Base-by-base conservation (phyloP, 2,113 vertebrate species). In the Hirundichthys speculiger region DNA sequence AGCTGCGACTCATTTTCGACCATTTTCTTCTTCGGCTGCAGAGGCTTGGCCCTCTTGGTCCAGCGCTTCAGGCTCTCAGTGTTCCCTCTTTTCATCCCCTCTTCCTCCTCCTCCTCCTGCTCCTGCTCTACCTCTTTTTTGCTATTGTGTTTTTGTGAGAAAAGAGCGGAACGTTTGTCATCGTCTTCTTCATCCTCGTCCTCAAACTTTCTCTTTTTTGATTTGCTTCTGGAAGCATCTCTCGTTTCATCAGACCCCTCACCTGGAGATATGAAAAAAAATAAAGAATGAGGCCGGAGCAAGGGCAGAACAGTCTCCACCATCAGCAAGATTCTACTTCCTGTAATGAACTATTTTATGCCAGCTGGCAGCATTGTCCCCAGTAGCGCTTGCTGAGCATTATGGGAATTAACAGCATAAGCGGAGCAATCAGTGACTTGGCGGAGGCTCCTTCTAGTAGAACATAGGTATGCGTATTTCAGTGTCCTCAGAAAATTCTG, bases 41-140 rank as follows among this genome's bases (percentile, higher is more conserved):
- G 24, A 13, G 86, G 83, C 66, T 91, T 86, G 47, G 75, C 92
- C 88, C 93, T 91, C 75, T 89, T 92, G 84, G 88, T 93, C 94
- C 93, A 94, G 4, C 24, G 88, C 79, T 92, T 93, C 14, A 78
- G 62, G 3, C 83, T 84, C 71, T 92, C 71, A 13, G 18, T 72
- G 25, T 61, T 60, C 18, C 67, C 68, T 22, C 45, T 74, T 69
- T 85, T 91, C 14, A 42, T 27, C 38, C 69, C 73, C 16, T 67
- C 67, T 40, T 82, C 73, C 2, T 77, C 68, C 12, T 80, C n/a
- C n/a, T n/a, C n/a, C 38, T 68, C 73, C 16, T 67, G 65, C 42
- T 82, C 73, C 2, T 77, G 66, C 12, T 80, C 56, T 6, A 45
- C 47, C 5, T 76, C 69, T 15, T 72, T 47, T 11, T 42, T 47